phyloP scores from a whole-genome alignment of 2,797 vertebrate species.

The Psittacula echo region DNA sequence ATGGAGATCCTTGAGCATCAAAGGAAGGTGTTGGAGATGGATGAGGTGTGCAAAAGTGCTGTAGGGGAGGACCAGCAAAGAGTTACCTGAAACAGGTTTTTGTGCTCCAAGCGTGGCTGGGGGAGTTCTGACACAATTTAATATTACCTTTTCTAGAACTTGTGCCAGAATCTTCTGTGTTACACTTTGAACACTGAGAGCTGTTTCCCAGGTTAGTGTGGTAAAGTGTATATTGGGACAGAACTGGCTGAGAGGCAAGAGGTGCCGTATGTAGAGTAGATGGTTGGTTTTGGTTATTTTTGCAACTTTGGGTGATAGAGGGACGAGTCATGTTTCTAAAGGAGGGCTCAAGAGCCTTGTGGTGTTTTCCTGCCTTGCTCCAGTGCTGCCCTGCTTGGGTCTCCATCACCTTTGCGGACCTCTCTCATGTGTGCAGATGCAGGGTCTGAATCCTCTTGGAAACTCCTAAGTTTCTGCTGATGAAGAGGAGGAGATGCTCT shows the following conservation, averaged over 20 bases:
- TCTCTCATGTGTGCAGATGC: rapidly evolving
- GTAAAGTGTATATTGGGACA: not conserved
- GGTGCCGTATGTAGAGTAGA: rapidly evolving
- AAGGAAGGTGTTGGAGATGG: not conserved
- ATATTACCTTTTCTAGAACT: not conserved
- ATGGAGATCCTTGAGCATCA: not conserved
- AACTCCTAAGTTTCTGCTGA: not conserved
- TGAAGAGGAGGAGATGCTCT: not conserved
- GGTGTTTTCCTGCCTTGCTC: not conserved
- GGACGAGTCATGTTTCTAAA: rapidly evolving
- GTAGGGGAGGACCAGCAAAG: not conserved
- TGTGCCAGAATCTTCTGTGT: not conserved
- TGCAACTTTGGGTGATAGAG: not conserved
- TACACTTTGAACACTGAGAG: rapidly evolving
- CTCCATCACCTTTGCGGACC: rapidly evolving
- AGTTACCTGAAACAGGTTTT: not conserved
- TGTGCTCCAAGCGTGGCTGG: not conserved
- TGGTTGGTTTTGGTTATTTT: not conserved
- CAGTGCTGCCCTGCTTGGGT: not conserved
- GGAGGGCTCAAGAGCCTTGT: not conserved
- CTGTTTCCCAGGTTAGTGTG: not conserved
- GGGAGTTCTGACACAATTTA: not conserved
- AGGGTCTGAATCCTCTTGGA: not conserved
- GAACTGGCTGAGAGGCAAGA: not conserved
- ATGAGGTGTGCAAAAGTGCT: not conserved